Evolutionary conservation across 2,113 vertebrate species (phyloP).

Genomic region (Eclectus roratus): DNA sequence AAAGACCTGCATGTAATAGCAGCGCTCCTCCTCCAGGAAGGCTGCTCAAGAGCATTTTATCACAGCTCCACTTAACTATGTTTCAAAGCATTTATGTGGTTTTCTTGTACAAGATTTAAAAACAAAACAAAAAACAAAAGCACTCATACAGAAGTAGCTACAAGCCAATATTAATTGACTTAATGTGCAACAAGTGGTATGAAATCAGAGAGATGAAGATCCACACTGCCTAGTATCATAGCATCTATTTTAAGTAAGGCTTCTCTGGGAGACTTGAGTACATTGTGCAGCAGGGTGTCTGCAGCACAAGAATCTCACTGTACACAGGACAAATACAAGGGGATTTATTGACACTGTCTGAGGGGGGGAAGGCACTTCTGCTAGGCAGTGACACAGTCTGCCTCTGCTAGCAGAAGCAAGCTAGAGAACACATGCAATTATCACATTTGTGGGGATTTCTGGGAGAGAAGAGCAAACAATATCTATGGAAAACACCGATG

Average conservation of each 20-base stretch:
- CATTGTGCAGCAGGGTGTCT: neutral
- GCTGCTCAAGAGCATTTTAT: neutral
- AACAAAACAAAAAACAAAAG: neutral
- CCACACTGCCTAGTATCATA: neutral
- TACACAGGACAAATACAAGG: constrained; percentile 49
- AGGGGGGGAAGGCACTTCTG: neutral
- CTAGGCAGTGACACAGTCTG: neutral
- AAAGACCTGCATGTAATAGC: neutral
- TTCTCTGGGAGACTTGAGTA: neutral
- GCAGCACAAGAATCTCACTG: constrained; percentile 55
- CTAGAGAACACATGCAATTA: neutral
- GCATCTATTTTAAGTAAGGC: neutral
- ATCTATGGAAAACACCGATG: neutral
- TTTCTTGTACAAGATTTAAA: neutral
- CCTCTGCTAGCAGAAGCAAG: constrained; percentile 22
- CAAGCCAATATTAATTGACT: neutral
- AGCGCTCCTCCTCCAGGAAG: neutral
- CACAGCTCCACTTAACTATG: neutral
- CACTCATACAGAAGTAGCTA: neutral
- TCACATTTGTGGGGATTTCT: neutral
- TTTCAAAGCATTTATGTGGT: neutral
- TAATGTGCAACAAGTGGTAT: neutral
- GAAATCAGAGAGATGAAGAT: neutral
- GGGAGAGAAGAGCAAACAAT: neutral
- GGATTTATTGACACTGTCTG: constrained; percentile 24